Percentiles rank a stretch among this genome's conserved stretches.
Conservation (phyloP, 2,888 invertebrate genomes). For the Subacronicta megacephala region DNA sequence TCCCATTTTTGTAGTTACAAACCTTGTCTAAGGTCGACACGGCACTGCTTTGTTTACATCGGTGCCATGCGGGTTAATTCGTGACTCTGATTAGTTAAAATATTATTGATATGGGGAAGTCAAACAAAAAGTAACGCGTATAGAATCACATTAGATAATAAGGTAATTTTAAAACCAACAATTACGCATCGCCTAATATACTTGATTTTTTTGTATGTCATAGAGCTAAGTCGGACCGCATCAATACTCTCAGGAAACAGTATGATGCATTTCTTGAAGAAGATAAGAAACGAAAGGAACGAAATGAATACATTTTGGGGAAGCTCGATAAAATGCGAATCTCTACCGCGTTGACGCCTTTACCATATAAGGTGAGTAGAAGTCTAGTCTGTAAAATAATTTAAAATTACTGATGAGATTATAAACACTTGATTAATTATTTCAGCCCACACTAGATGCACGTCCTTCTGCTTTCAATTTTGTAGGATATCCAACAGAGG, state of each 20-base stretch:
- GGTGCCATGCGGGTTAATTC: conserved; percentile 52
- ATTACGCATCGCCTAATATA: conserved; percentile 2
- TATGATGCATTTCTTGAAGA: conserved; percentile 85
- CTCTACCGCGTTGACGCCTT: conserved; percentile 65
- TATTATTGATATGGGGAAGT: conserved; percentile 73
- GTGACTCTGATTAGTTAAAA: conserved; percentile 23
- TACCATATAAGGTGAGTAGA: conserved; percentile 65
- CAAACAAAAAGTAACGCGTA: conserved; percentile 76
- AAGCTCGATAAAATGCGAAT: conserved; percentile 82
- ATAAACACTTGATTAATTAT: conserved; percentile 10
- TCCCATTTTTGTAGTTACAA: conserved; percentile 55
- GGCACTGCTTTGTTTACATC: conserved; percentile 82
- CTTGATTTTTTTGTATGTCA: conserved; percentile 36
- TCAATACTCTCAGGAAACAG: conserved; percentile 78
- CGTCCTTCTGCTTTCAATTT: conserved; percentile 15
- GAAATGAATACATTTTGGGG: conserved; percentile 83
- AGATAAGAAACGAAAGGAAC: conserved; percentile 82
- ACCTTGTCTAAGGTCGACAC: conserved; percentile 81
- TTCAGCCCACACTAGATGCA: conserved; percentile 35
- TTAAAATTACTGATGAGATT: neutral
- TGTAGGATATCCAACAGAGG: conserved; percentile 22
- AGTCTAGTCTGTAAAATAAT: neutral
- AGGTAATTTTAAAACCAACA: neutral
- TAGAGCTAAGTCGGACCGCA: conserved; percentile 79
- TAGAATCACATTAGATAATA: neutral